A percentile compares a stretch with the other conserved stretches of the same genome.
These are phyloP conservation scores for Caenorhabditis brenneri DNA, from an alignment of 1,140 invertebrate species.

Conservation along the genomic window DNA sequence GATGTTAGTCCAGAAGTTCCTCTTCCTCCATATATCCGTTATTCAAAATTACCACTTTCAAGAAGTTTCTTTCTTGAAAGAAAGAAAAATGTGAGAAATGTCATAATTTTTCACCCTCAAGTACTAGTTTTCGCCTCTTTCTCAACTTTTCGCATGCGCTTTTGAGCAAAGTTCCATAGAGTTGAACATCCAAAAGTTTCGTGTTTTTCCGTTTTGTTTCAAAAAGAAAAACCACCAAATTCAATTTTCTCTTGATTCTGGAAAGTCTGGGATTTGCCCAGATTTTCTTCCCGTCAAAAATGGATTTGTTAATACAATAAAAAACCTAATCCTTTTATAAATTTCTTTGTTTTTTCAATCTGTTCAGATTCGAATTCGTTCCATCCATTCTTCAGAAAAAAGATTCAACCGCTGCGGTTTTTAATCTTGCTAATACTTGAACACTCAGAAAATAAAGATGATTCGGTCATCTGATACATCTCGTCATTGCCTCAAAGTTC, in stretches of 20 bases:
- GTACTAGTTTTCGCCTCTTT: background rate
- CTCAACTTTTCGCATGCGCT: background rate
- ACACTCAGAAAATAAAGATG: background rate
- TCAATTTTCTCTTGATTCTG: no score
- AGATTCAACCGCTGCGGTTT: background rate
- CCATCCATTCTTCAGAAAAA: no score
- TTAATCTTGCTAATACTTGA: background rate
- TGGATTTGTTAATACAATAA: background rate
- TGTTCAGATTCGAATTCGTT: no score
- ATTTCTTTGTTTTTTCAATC: no score
- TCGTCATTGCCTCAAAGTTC: slow-evolving; percentile 31
- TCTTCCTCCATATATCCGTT: background rate
- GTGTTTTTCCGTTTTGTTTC: background rate
- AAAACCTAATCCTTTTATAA: background rate
- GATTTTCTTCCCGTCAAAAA: no score
- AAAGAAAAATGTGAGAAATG: background rate
- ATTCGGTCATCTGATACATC: slow-evolving; percentile 31
- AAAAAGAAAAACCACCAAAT: background rate
- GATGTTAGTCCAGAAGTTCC: background rate
- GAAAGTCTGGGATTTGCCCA: background rate
- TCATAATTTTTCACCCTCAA: slow-evolving; percentile 19
- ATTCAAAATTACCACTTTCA: background rate
- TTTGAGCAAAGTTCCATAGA: background rate
- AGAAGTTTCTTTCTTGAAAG: background rate
- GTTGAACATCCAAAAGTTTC: background rate